Conservation (phyloP, 2,797 vertebrate genomes). For the Amblyopsis hoosieri region DNA sequence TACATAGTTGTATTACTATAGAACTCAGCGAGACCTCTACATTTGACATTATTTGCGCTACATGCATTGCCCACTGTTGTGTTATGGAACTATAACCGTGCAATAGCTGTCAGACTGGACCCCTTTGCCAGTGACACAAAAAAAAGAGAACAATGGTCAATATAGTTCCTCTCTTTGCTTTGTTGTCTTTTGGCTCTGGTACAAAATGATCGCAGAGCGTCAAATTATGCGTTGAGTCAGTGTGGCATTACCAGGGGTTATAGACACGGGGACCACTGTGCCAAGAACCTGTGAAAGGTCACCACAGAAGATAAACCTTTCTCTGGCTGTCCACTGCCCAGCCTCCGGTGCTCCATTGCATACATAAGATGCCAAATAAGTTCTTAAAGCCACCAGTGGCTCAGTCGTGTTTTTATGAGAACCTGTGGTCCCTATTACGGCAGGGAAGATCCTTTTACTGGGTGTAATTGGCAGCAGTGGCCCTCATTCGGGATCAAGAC, state of each 20-base stretch:
- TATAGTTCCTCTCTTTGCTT: slow-evolving; percentile 51
- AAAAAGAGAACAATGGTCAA: slow-evolving; percentile 52
- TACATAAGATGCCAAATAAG: slow-evolving; percentile 14
- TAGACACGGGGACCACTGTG: slow-evolving; percentile 69
- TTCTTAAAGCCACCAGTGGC: slow-evolving; percentile 15
- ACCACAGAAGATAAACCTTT: slow-evolving; percentile 10
- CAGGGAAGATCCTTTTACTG: slow-evolving; percentile 8
- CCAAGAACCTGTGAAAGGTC: slow-evolving; percentile 36
- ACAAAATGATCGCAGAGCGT: slow-evolving; percentile 60
- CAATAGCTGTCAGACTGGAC: slow-evolving; percentile 71
- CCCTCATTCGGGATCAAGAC: slow-evolving; percentile 69
- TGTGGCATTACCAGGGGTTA: slow-evolving; percentile 64
- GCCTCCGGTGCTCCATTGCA: background rate
- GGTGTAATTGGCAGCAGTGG: slow-evolving; percentile 46
- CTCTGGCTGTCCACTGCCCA: slow-evolving; percentile 6
- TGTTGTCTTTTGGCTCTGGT: slow-evolving; percentile 57
- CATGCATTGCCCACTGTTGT: background rate
- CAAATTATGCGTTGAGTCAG: slow-evolving; percentile 63
- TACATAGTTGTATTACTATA: slow-evolving; percentile 7
- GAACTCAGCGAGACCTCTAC: background rate
- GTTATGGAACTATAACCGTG: background rate
- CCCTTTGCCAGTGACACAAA: slow-evolving; percentile 44
- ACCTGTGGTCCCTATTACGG: slow-evolving; percentile 12
- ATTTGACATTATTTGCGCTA: slow-evolving; percentile 7
- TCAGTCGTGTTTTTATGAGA: slow-evolving; percentile 16